Conservation (phyloP, 1,140 invertebrate genomes). For the Phymorhynchus buccinoides region DNA sequence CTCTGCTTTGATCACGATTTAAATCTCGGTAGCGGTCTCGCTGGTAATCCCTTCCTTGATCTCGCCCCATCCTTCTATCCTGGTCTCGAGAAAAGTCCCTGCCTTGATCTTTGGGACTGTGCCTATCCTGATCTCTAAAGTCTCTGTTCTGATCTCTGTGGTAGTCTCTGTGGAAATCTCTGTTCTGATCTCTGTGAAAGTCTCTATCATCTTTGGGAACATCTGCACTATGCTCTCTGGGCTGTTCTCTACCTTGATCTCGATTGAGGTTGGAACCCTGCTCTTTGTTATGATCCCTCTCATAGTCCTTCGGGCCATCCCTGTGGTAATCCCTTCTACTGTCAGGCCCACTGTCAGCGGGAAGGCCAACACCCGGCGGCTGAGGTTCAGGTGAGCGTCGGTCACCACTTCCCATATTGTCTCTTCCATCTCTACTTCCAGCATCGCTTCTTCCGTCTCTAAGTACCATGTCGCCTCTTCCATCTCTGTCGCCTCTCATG, state of each 20-base stretch:
- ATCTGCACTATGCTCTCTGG: conserved; percentile 4
- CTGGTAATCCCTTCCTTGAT: conserved; percentile 1
- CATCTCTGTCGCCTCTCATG: no score
- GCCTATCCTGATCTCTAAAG: background rate
- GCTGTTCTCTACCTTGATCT: conserved; percentile 5
- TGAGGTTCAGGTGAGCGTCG: conserved; percentile 36
- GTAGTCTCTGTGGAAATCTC: background rate
- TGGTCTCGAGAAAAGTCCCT: conserved; percentile 14
- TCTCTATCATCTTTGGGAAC: conserved; percentile 20
- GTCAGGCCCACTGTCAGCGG: conserved; percentile 2
- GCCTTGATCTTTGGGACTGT: background rate
- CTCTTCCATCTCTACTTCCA: no score
- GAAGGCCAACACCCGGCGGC: conserved; percentile 28
- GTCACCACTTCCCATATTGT: conserved; percentile 21
- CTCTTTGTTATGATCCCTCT: conserved; percentile 18
- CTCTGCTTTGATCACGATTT: conserved; percentile 18
- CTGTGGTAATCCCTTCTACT: conserved; percentile 24
- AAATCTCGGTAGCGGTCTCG: background rate
- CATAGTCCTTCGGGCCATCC: conserved; percentile 12
- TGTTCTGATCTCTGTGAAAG: background rate
- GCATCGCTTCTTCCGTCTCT: no score
- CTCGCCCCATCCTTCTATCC: background rate
- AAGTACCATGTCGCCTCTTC: no score
- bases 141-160: conserved; percentile 23
- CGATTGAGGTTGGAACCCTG: background rate